Conservation (phyloP, 2,113 vertebrate species). For the Vombatus ursinus region DNA sequence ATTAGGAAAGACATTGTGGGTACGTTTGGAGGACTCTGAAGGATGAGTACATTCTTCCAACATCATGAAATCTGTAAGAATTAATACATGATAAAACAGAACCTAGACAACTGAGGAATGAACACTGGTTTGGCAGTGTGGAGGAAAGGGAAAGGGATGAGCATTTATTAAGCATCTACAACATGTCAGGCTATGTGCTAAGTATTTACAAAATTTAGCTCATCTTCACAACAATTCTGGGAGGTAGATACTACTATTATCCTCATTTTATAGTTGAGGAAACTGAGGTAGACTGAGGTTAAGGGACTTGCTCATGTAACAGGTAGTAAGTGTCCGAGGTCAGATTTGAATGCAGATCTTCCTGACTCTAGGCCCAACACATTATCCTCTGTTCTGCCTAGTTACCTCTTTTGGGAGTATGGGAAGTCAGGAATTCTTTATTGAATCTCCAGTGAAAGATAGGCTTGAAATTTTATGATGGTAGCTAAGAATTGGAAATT, state of each 20-base stretch:
- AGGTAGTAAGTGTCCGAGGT: background rate
- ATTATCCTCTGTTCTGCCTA: background rate
- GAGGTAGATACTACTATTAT: background rate
- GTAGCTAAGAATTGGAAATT: background rate
- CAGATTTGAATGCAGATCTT: background rate
- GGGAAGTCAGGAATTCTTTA: background rate
- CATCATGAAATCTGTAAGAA: conserved; percentile 21
- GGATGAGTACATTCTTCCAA: background rate
- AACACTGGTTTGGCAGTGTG: background rate
- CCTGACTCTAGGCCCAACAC: background rate
- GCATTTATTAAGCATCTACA: background rate
- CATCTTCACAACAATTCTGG: background rate
- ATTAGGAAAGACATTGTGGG: conserved; percentile 26
- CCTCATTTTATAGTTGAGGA: background rate
- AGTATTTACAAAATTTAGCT: background rate
- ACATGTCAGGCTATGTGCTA: background rate
- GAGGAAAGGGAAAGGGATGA: background rate
- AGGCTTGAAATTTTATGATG: background rate
- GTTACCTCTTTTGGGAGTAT: background rate
- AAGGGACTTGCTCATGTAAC: background rate
- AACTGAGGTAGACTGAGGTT: background rate
- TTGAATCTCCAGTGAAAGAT: background rate
- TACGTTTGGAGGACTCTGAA: conserved; percentile 16
- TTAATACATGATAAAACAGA: background rate
- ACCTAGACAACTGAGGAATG: background rate